These are phyloP conservation scores for Pteropus alecto DNA, from an alignment of 2,113 vertebrate genomes.

Conservation along the genomic window DNA sequence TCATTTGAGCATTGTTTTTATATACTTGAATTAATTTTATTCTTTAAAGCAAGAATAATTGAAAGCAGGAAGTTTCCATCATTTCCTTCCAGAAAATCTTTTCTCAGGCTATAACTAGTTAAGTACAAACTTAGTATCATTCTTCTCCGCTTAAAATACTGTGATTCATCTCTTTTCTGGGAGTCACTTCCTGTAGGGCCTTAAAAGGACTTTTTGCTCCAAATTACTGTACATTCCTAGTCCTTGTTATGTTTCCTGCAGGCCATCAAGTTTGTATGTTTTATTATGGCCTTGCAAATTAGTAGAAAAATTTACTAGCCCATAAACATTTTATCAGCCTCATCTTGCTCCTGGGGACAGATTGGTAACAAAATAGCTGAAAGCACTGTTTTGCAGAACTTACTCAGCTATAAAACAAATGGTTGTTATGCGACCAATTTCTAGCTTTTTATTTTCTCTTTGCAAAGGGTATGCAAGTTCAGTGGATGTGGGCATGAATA, in stretches of 20 bases:
- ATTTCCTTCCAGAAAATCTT: neutral
- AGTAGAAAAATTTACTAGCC: slow-evolving; percentile 70
- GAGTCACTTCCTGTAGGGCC: slow-evolving; percentile 57
- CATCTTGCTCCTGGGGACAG: slow-evolving; percentile 56
- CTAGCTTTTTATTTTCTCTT: neutral
- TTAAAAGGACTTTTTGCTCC: slow-evolving; percentile 44
- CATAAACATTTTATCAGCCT: slow-evolving; percentile 68
- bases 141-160: slow-evolving; percentile 53
- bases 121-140: slow-evolving; percentile 29
- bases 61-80: neutral
- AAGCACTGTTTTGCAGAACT: slow-evolving; percentile 16
- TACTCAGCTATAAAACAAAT: slow-evolving; percentile 48
- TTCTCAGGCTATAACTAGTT: neutral
- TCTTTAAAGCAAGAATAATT: slow-evolving; percentile 41
- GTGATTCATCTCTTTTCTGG: slow-evolving; percentile 61
- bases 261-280: slow-evolving; percentile 58
- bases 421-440: slow-evolving; percentile 19
- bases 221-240: slow-evolving; percentile 58
- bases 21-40: slow-evolving; percentile 27
- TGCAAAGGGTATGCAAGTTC: neutral
- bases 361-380: slow-evolving; percentile 59
- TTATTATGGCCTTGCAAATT: slow-evolving; percentile 74
- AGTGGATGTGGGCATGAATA: neutral
- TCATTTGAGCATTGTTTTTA: slow-evolving; percentile 25
- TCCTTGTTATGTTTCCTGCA: slow-evolving; percentile 48